Evolutionary conservation across 1,140 invertebrate species (phyloP), one percentile per base, ranked within the genome.

Genomic region (Arion vulgaris): DNA sequence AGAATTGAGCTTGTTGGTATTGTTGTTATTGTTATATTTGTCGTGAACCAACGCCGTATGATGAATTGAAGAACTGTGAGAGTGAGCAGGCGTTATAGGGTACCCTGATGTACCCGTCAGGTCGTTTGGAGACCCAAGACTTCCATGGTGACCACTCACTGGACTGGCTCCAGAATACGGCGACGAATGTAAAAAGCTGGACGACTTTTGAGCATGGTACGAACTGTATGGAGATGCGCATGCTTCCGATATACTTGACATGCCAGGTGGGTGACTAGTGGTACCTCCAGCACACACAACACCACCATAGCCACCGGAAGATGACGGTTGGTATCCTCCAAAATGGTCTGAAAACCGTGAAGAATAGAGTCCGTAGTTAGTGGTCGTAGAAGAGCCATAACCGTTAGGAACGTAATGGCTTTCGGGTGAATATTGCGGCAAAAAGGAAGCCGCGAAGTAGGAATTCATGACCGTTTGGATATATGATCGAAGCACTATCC

Each of bases 401-500:
- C 87, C 86, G 86, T 88, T 89, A 62, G 84, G 82, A 39, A 84
- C 76, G 83, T 88, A 85, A 76, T 83, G 85, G 78, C 86, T 86
- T 72, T 89, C 88, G 68, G 86, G 84, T n/a, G 88, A 88, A 87
- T 89, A 89, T 85, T 89, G 88, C 66, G 88, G 87, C 83, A 89
- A 86, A 84, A 89, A 86, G 82, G 88, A 86, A 2, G 88, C 86
- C 76, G 88, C 85, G 84, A 88, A 89, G 76, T 89, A 89, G 19
- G 88, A 89, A 85, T 89, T 89, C 88, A 89, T 89, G 85, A 86
- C 87, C 83, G 80, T 66, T 79, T 83, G 86, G 71, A 73, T 81
- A 86, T 87, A 87, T 86, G 80, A 83, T 85, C 85, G 80, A 80
- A 83, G 84, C 53, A 78, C 53, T 86, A 86, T 86, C 86, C 85